Evolutionary conservation across 2,113 vertebrate genomes (phyloP).

Genomic region (Colius striatus): DNA sequence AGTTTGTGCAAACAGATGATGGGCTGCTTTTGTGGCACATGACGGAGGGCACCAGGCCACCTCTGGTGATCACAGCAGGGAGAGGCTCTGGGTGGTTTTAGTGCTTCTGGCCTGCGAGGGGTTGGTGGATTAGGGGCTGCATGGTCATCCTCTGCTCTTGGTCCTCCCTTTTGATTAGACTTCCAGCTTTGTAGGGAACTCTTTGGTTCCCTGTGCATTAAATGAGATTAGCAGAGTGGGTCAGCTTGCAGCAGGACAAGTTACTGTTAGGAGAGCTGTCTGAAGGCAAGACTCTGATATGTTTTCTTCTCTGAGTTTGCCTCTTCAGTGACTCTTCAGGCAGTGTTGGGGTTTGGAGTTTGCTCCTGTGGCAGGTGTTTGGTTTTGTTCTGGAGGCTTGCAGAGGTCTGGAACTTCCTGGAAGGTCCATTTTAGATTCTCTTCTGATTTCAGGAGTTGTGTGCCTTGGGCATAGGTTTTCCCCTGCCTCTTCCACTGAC

Average conservation of each 20-base stretch:
- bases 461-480: background rate
- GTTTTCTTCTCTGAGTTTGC: background rate
- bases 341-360: background rate
- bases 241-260: background rate
- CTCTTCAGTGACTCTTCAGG: background rate
- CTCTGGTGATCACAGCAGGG: background rate
- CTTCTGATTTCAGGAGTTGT: background rate
- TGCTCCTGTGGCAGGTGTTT: background rate
- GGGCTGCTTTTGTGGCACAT: background rate
- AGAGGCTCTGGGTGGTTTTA: background rate
- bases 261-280: background rate
- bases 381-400: background rate
- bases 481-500: background rate
- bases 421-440: background rate
- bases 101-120: background rate
- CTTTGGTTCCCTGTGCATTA: background rate
- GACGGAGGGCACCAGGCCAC: background rate
- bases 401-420: background rate
- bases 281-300: background rate
- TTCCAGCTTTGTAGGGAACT: background rate
- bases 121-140: background rate
- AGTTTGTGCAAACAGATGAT: background rate
- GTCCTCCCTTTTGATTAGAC: background rate
- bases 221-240: background rate
- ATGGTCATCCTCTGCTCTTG: background rate